Base-by-base conservation (phyloP, 2,888 invertebrate species). In the Sialis fuliginosa region DNA sequence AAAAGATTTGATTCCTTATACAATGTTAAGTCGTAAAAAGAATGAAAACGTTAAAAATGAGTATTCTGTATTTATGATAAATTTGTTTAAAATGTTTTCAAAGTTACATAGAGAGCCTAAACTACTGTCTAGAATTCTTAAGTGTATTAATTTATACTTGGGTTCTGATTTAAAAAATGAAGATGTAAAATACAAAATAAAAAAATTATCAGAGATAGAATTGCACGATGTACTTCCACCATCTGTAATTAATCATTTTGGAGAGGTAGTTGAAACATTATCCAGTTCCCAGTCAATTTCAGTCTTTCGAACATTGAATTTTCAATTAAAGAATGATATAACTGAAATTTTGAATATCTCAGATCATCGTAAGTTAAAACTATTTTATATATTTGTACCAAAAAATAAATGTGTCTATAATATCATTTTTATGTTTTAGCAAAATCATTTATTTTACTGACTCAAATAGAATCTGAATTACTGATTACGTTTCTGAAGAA, bases 401-500 rank as follows among this genome's bases (percentile, higher is more conserved):
- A 22, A 22, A n/a, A n/a, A n/a, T n/a, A n/a, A 22, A 22, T 22
- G 22, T 22, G 22, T 22, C 22, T 22, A 31, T 41, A 41, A 41
- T 9, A 35, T 2, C 9, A 31, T 13, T 22, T 22, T 30, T 9
- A 39, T 7, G 2, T 39, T 12, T 39, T 39, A 39, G n/a, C n/a
- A 10, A 35, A 9, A 9, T 10, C n/a, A 32, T 31, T 45, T 10
- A 39, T 34, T 42, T 33, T 52, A 4, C 48, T 49, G 46, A 39
- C 51, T 4, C 45, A 48, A 48, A 50, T 50, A 8, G 49, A 47
- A 8, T 44, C 55, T 13, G 54, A 55, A 47, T 50, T 63, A 7
- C 49, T 58, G 7, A 35, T 54, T 33, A 52, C 51, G 40, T 52
- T 56, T 51, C 56, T 62, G 8, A 52, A 58, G 33, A 54, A 59